Evolutionary conservation across 2,113 vertebrate genomes (phyloP).

Genomic region (Etheostoma cragini): DNA sequence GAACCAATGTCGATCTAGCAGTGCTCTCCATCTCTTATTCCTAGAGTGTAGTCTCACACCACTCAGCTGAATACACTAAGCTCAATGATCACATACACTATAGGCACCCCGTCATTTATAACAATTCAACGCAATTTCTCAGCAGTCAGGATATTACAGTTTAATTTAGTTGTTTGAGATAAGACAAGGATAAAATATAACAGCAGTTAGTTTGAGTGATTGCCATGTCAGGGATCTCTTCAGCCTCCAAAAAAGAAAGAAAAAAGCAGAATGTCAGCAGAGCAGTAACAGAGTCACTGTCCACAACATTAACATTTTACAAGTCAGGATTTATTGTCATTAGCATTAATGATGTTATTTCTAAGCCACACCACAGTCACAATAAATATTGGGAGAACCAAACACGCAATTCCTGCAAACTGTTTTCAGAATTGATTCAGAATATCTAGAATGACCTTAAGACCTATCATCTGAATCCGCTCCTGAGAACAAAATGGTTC

Average conservation of each 20-base stretch:
- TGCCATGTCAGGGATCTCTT: constrained; percentile 33
- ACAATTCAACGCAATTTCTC: constrained; percentile 43
- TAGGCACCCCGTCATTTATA: constrained; percentile 46
- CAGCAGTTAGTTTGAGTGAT: constrained; percentile 49
- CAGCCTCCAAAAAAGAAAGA: not conserved
- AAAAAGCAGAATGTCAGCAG: constrained; percentile 21
- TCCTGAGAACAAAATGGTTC: not conserved
- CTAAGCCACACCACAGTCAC: constrained; percentile 6
- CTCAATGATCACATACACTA: constrained; percentile 23
- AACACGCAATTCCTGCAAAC: not conserved
- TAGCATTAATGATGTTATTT: constrained; percentile 43
- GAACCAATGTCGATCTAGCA: constrained; percentile 58
- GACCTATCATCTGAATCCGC: not conserved
- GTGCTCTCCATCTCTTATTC: constrained; percentile 34
- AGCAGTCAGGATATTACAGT: constrained; percentile 55
- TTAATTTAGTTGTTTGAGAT: constrained; percentile 56
- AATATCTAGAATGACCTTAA: not conserved
- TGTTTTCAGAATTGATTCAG: not conserved
- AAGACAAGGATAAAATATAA: constrained; percentile 43
- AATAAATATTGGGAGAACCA: not conserved
- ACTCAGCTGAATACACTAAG: constrained; percentile 36
- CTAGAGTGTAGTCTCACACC: constrained; percentile 14
- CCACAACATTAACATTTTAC: constrained; percentile 33
- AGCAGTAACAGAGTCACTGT: constrained; percentile 16
- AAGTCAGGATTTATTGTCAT: constrained; percentile 37